Evolutionary conservation across 2,888 invertebrate species (phyloP).

Genomic region (Epirrhoe tristata): DNA sequence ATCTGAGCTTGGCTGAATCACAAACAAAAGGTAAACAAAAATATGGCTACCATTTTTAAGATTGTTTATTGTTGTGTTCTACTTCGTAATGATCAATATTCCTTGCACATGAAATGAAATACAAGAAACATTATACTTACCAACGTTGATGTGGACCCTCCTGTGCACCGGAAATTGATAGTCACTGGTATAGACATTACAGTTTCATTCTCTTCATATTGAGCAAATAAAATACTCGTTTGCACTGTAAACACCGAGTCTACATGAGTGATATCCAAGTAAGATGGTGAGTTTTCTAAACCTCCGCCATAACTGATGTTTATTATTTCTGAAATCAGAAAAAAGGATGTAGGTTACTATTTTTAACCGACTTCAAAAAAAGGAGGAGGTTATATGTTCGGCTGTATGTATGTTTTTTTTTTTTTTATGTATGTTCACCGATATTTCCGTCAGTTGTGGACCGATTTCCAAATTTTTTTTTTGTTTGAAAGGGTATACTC

Average conservation of each 20-base stretch:
- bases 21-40: too few relatives aligned
- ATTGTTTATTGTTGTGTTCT: too few relatives aligned
- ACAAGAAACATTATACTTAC: conserved; percentile 50
- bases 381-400: too few relatives aligned
- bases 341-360: background rate
- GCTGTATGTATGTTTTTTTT: too few relatives aligned
- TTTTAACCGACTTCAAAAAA: too few relatives aligned
- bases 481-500: too few relatives aligned
- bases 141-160: conserved; percentile 48
- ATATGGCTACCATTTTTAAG: too few relatives aligned
- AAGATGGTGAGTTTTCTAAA: conserved; percentile 57
- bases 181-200: conserved; percentile 51
- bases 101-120: background rate
- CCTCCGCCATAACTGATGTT: conserved; percentile 50
- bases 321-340: conserved; percentile 56
- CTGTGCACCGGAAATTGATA: conserved; percentile 60
- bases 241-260: conserved; percentile 56
- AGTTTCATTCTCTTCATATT: conserved; percentile 73
- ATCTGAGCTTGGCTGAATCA: too few relatives aligned
- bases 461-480: too few relatives aligned
- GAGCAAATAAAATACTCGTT: conserved; percentile 58
- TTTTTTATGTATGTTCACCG: too few relatives aligned
- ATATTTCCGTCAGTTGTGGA: too few relatives aligned
- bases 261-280: conserved; percentile 51
- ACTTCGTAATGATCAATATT: background rate